Evolutionary conservation across 2,797 vertebrate genomes (phyloP).

Genomic region (Morus bassanus): DNA sequence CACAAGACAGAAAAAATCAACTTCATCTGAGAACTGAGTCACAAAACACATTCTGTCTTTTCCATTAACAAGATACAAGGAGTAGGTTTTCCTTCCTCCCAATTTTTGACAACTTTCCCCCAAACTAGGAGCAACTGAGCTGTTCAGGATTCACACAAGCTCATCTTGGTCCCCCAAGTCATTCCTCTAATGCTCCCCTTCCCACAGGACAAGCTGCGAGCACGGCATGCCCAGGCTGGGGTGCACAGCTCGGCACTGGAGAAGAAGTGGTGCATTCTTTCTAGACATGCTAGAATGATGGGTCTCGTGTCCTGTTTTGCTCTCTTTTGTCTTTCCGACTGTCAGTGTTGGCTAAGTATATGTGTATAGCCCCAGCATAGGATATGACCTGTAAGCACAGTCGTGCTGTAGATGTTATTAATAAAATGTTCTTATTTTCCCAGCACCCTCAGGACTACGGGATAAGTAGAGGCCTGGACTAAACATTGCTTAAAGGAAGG

Average conservation of each 20-base stretch:
- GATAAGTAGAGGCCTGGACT: not conserved
- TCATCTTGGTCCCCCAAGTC: not conserved
- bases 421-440: not conserved
- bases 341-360: not conserved
- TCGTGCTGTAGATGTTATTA: not conserved
- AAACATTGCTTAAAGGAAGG: not conserved
- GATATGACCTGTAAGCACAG: not conserved
- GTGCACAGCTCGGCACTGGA: fast-evolving
- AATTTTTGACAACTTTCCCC: not conserved
- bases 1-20: not conserved
- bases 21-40: not conserved
- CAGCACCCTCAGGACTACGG: not conserved
- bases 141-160: not conserved
- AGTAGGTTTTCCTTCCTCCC: not conserved
- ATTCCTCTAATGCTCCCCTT: not conserved
- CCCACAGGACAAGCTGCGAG: not conserved
- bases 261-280: not conserved
- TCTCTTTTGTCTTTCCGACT: not conserved
- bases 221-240: fast-evolving
- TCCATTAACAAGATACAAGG: not conserved
- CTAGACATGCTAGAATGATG: not conserved
- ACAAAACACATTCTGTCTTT: not conserved
- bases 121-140: not conserved
- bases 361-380: not conserved
- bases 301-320: not conserved